Base-by-base conservation (phyloP, 2,888 invertebrate genomes). In the Hirtodrosophila trivittata region DNA sequence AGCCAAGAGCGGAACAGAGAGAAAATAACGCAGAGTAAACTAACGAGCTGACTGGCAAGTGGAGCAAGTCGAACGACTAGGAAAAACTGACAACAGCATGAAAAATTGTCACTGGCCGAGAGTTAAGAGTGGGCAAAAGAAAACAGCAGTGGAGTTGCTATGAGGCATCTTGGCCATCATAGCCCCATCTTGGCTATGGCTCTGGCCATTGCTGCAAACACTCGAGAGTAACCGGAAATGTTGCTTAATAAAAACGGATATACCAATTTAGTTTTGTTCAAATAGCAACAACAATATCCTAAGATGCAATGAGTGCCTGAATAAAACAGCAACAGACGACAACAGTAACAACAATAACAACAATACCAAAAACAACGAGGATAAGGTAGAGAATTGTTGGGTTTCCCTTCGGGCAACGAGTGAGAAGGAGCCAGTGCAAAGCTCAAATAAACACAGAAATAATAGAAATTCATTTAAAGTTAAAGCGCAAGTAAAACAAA, bases 231-330 rank as follows among this genome's bases (percentile, higher is more conserved):
- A 86, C 86, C 86, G 86, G 82, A 82, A 82, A 82, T 86, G 86
- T 82, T 83, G 82, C 84, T 82, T 82, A 82, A 82, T 82, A 82
- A 82, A 86, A 86, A 82, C 82, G 82, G 86, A 82, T 86, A 86
- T 86, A 86, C 86, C 82, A 82, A 82, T 82, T 82, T 82, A 86
- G 84, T 84, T 86, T 67, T 86, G 86, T 78, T 76, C 75, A 83
- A 78, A 68, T 59, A 78, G 60, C 66, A 67, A 51, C 56, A 56
- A 43, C 18, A 56, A 62, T 66, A 56, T 39, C 49, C 56, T 59
- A 71, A 55, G 77, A 2, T 63, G 85, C 82, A 81, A 63, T 78
- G 82, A 85, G 78, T 81, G 67, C 57, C 65, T 38, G 74, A 70
- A 80, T 80, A 80, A 74, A 80, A 70, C 60, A 67, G 60, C 63